Base-by-base conservation (phyloP, 2,888 invertebrate genomes). In the Caenorhabditis becei region DNA sequence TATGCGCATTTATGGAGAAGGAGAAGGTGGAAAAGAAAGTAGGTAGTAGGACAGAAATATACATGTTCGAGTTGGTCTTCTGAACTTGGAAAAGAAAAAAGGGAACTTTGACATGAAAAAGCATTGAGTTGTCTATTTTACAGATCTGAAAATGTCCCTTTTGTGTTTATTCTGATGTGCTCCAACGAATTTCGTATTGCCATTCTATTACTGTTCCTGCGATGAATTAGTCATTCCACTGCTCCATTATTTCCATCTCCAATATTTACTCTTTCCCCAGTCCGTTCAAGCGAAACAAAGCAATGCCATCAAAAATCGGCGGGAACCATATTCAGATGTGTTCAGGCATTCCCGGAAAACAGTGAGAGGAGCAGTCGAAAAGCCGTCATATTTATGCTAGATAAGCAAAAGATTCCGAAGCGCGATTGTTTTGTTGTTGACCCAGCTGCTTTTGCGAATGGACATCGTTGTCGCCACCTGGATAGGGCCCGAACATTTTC, bases 381-480 rank as follows among this genome's bases (percentile, higher is more conserved):
- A 67, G 44, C 67, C 47, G 37, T 63, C 77, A 69, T 69, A 69
- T 62, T 77, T 69, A 77, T 77, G 69, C 70, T 49, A 62, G 77
- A 77, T 70, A 77, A 77, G 63, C 70, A 65, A 70, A 71, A 78
- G 78, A 78, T 78, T 71, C 26, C 32, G 58, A 71, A 53, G 58
- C 61, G 71, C 78, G 78, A 78, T 78, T 78, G 78, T 77, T 77
- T 77, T 77, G 56, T 51, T 77, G 70, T 78, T 78, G 78, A 78
- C 78, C 70, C 78, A 78, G 78, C 78, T 78, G 78, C 11, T 41
- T 41, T 28, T 32, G 14, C 47, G 58, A 74, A 74, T 66, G 65
- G 65, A 72, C 63, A 72, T 72, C 67, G 58, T 58, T 67, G 67
- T 58, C 59, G 66, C 71, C 71, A 78, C 78, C 78, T 78, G 71